A percentile compares a stretch with the other conserved stretches of the same genome.
phyloP scores from a whole-genome alignment of 2,113 vertebrate genomes.

The Varanus komodoensis region DNA sequence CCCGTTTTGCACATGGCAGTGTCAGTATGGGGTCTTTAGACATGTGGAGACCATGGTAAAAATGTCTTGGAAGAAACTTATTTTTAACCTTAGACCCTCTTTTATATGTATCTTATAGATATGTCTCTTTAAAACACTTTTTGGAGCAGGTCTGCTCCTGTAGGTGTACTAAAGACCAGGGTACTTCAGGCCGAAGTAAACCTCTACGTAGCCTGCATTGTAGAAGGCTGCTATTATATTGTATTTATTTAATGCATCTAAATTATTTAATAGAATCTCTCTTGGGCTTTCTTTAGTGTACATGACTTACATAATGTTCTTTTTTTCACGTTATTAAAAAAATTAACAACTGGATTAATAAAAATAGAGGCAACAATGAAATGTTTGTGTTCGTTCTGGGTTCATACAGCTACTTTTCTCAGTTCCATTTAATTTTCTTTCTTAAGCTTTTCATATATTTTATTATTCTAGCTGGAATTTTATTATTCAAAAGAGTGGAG shows the following conservation, averaged over 20 bases:
- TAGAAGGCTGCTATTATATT: slow-evolving; percentile 89
- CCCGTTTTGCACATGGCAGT: slow-evolving; percentile 71
- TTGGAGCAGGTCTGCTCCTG: slow-evolving; percentile 83
- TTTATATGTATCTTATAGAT: slow-evolving; percentile 95
- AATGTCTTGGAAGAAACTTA: slow-evolving; percentile 41
- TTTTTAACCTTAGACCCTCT: slow-evolving; percentile 78
- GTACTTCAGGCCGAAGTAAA: slow-evolving; percentile 90
- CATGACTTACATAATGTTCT: slow-evolving; percentile 57
- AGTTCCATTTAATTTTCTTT: neutral
- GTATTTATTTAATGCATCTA: slow-evolving; percentile 90
- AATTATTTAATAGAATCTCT: slow-evolving; percentile 81
- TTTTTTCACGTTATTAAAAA: slow-evolving; percentile 63
- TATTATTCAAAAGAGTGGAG: no score
- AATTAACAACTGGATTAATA: slow-evolving; percentile 80
- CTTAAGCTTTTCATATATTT: no score
- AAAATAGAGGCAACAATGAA: slow-evolving; percentile 44
- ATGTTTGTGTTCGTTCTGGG: neutral
- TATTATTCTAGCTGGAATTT: no score
- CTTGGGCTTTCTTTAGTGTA: slow-evolving; percentile 50
- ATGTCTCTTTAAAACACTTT: slow-evolving; percentile 86
- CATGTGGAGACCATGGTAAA: slow-evolving; percentile 93
- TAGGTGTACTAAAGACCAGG: slow-evolving; percentile 86
- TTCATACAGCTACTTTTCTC: slow-evolving; percentile 16
- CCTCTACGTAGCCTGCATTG: slow-evolving; percentile 89
- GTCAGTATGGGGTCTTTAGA: slow-evolving; percentile 79